Percentiles rank a stretch among this genome's conserved stretches.
Evolutionary conservation across 2,113 vertebrate species (phyloP).

Genomic region (Madoqua kirkii): DNA sequence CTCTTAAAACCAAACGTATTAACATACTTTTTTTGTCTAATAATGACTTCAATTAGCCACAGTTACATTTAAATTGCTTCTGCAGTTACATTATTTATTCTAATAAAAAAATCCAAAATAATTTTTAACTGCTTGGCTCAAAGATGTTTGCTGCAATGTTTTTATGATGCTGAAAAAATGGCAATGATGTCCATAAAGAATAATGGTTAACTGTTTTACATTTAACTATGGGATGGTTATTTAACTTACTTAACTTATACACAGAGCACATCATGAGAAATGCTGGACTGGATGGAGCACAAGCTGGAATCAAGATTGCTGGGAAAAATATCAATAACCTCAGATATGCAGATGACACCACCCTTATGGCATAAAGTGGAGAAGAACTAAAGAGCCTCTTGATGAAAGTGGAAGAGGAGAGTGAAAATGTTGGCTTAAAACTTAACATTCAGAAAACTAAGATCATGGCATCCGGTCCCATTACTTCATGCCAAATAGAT

Average conservation of each 20-base stretch:
- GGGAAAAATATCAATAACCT: not conserved
- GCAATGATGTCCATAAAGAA: not conserved
- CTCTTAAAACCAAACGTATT: not conserved
- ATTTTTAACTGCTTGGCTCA: not conserved
- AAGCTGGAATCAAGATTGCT: not conserved
- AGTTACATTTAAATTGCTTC: not conserved
- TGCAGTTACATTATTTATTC: not conserved
- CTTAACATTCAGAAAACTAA: not conserved
- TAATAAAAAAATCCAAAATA: not conserved
- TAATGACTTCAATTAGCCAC: not conserved
- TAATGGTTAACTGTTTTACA: not conserved
- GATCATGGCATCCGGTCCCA: not conserved
- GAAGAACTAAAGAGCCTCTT: not conserved
- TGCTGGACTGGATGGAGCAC: not conserved
- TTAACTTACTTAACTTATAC: not conserved
- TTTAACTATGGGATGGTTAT: not conserved
- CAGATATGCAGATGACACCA: not conserved
- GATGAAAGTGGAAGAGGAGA: not conserved
- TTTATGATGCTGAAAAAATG: not conserved
- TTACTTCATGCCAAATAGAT: not conserved
- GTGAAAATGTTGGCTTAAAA: not conserved
- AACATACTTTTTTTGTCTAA: not conserved
- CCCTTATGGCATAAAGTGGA: not conserved
- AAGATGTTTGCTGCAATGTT: not conserved
- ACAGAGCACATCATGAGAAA: not conserved